phyloP scores from a whole-genome alignment of 2,113 vertebrate species.

The Formicarius rufipectus region DNA sequence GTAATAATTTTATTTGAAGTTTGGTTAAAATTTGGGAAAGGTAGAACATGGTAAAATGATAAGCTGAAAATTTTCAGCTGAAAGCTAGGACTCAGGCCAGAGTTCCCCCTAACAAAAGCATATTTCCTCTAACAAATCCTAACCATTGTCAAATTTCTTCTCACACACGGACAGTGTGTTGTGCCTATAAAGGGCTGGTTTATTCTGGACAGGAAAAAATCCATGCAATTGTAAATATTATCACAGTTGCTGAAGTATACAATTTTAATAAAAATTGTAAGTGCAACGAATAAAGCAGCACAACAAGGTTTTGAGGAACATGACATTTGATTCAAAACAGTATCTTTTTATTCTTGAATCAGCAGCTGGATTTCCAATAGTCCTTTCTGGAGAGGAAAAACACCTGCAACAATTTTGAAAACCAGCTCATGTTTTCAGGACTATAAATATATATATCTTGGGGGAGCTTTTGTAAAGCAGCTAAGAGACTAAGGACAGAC shows the following conservation, averaged over 20 bases:
- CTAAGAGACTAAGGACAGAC: neutral
- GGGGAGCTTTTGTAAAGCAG: neutral
- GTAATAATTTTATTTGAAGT: neutral
- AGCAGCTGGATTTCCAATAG: neutral
- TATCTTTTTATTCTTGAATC: neutral
- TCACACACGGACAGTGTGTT: rapidly evolving
- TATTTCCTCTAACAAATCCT: neutral
- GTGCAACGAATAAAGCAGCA: neutral
- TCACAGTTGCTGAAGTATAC: neutral
- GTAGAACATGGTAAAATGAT: neutral
- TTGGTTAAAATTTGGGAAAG: neutral
- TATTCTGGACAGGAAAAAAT: neutral
- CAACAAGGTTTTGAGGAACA: neutral
- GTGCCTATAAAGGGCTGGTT: neutral
- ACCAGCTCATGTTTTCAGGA: neutral
- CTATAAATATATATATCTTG: neutral
- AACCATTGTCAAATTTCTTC: neutral
- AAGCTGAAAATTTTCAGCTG: neutral
- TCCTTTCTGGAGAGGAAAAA: neutral
- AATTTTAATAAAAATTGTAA: neutral
- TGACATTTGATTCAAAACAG: neutral
- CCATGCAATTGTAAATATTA: neutral
- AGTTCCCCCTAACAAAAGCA: neutral
- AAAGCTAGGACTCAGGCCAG: neutral
- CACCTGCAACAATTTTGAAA: neutral